Evolutionary conservation across 2,888 invertebrate genomes (phyloP).

Genomic region (Caenorhabditis becei): DNA sequence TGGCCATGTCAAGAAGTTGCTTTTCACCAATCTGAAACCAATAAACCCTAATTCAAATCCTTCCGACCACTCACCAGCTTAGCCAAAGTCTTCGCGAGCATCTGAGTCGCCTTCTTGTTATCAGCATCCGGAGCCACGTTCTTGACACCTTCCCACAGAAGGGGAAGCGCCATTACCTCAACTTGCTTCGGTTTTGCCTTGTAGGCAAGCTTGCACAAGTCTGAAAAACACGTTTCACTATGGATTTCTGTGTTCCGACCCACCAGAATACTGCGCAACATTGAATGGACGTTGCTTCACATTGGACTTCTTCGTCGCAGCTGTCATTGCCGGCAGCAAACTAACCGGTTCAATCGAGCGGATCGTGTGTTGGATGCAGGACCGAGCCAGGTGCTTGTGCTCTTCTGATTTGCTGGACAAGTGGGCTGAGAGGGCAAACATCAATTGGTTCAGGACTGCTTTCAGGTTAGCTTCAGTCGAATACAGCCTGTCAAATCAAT

Average conservation of each 20-base stretch:
- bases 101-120: constrained; percentile 61
- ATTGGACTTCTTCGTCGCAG: constrained; percentile 70
- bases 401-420: constrained; percentile 73
- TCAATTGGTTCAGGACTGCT: constrained; percentile 69
- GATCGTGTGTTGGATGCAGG: constrained; percentile 64
- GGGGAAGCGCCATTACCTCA: constrained; percentile 67
- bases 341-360: constrained; percentile 64
- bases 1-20: constrained; percentile 60
- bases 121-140: constrained; percentile 62
- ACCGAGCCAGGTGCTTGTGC: constrained; percentile 65
- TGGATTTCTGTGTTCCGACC: background rate
- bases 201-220: constrained; percentile 64
- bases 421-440: constrained; percentile 66
- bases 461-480: constrained; percentile 69
- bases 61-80: constrained; percentile 62
- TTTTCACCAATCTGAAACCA: constrained; percentile 66
- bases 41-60: too few relatives aligned
- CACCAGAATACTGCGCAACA: constrained; percentile 45
- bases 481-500: constrained; percentile 58
- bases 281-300: constrained; percentile 69
- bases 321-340: constrained; percentile 66
- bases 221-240: constrained; percentile 19
- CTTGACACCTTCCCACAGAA: constrained; percentile 67
- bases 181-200: constrained; percentile 69
- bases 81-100: constrained; percentile 57